Percentiles rank a stretch among this genome's conserved stretches.
These are phyloP conservation scores for Dermolepida albohirtum DNA, from an alignment of 2,888 invertebrate genomes.

Conservation along the genomic window DNA sequence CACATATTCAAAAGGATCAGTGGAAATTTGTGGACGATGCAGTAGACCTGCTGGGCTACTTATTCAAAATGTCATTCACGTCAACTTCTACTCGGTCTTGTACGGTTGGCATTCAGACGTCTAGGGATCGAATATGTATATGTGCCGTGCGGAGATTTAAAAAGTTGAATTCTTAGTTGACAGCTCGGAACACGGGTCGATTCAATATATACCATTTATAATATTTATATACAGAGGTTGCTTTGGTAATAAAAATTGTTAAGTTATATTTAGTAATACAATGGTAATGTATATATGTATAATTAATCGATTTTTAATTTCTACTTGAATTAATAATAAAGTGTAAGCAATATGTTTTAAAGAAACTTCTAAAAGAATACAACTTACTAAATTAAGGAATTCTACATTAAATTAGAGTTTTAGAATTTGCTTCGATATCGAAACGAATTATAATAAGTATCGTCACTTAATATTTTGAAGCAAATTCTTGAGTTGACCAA, in stretches of 20 bases:
- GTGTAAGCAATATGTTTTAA: no score
- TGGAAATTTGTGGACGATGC: constrained; percentile 44
- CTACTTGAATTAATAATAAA: no score
- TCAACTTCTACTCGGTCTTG: constrained; percentile 43
- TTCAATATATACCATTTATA: neutral
- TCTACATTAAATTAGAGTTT: no score
- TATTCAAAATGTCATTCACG: constrained; percentile 51
- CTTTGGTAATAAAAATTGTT: neutral
- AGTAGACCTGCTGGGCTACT: constrained; percentile 49
- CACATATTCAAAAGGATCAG: constrained; percentile 50
- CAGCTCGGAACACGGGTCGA: constrained; percentile 33
- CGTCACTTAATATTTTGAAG: no score
- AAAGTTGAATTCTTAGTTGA: constrained; percentile 37
- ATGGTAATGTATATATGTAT: no score
- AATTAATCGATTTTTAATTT: no score
- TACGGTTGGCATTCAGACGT: constrained; percentile 4
- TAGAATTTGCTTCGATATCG: no score
- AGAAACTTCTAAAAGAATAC: no score
- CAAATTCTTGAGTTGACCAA: no score
- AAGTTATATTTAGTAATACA: no score
- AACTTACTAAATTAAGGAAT: no score
- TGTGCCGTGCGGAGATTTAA: constrained; percentile 26
- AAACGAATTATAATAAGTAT: no score
- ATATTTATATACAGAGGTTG: neutral
- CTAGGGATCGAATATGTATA: constrained; percentile 19